Evolutionary conservation across 2,797 vertebrate species (phyloP).

Genomic region (Pitangus sulphuratus): DNA sequence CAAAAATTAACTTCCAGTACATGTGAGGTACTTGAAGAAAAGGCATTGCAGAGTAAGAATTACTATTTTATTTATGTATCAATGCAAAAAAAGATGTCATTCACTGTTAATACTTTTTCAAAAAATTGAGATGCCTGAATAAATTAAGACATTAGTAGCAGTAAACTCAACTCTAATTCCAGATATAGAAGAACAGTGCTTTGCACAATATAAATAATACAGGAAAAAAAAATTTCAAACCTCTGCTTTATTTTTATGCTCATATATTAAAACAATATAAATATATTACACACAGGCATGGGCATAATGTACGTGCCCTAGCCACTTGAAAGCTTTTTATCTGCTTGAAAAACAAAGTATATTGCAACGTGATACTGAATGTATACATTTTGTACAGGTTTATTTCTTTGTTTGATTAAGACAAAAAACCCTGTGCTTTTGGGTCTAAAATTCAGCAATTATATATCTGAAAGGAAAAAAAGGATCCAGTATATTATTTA

Average conservation of each 20-base stretch:
- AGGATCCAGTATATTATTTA: background rate
- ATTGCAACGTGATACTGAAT: background rate
- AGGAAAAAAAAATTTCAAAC: background rate
- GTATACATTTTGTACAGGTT: background rate
- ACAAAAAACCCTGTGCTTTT: background rate
- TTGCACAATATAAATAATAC: background rate
- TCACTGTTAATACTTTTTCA: background rate
- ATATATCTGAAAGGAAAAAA: background rate
- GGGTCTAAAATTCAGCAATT: background rate
- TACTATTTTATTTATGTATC: background rate
- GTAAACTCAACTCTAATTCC: background rate
- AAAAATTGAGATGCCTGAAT: background rate
- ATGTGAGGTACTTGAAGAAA: background rate
- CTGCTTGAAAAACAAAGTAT: constrained; percentile 9
- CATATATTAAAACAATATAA: background rate
- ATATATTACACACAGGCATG: background rate
- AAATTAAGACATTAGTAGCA: background rate
- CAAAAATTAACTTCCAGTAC: background rate
- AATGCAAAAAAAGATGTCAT: background rate
- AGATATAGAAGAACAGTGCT: background rate
- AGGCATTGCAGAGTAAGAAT: background rate
- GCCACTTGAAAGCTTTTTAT: constrained; percentile 16
- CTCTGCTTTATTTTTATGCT: background rate
- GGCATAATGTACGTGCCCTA: background rate
- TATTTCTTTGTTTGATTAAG: background rate